Evolutionary conservation across 2,888 invertebrate species (phyloP), one percentile per base, ranked within the genome.

Genomic region (Apodemia duryi): DNA sequence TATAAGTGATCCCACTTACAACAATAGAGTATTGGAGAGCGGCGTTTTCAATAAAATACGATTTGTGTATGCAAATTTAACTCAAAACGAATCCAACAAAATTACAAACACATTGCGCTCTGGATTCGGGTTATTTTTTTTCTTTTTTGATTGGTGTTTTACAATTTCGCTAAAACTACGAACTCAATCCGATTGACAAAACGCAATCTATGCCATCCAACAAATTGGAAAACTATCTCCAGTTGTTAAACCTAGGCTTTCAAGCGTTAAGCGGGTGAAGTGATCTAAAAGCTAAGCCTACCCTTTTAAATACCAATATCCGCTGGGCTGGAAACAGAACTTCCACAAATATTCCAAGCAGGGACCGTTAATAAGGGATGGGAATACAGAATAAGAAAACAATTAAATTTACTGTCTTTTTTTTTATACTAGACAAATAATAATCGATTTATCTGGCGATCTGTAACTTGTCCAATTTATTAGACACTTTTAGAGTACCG

Each of bases 201-300:
- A 61, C 64, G 61, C 61, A 64, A 61, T 61, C 49, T 29, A 61
- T 64, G 61, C 61, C 51, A 21, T 61, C 49, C 64, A 61, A 61
- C 61, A 64, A 64, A 61, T 64, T 64, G 64, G 64, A 64, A 64
- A 61, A 64, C 62, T 64, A 64, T 51, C 64, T 46, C 10, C 63
- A 64, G 57, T 68, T 38, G 63, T 29, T 62, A 64, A 65, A 64
- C 52, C 57, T 61, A 63, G 62, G 51, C 61, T 49, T 64, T 64
- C 61, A 64, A 38, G 60, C 64, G 35, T 29, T n/a, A 64, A 62
- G 62, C 64, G 64, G 35, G 61, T 29, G 52, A 64, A 65, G 62
- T 67, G 62, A 67, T 64, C 62, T 69, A 64, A 46, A 61, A 13
- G 61, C 28, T 61, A 46, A 21, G 21, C 21, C 21, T 46, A 13